Conservation (phyloP, 2,888 invertebrate genomes). For the Drosophila mulleri region DNA sequence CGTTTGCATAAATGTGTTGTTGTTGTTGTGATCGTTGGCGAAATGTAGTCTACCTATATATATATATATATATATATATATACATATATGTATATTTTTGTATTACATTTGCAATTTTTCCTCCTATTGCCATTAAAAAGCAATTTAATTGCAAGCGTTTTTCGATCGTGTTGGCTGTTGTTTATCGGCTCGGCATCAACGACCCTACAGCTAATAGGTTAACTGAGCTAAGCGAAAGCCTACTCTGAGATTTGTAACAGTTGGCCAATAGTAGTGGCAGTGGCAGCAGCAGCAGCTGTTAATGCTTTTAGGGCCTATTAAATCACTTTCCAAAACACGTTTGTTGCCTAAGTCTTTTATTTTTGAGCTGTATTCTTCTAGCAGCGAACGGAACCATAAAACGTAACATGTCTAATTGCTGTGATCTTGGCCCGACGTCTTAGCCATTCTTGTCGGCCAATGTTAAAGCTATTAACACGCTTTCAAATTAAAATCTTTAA, state of each 20-base stretch:
- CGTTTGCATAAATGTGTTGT: conserved; percentile 24
- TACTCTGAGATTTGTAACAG: not conserved
- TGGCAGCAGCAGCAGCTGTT: not conserved
- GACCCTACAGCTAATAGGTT: conserved; percentile 1
- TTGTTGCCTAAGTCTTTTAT: conserved; percentile 63
- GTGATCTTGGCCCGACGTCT: conserved; percentile 65
- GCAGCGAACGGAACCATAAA: conserved; percentile 7
- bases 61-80: not conserved
- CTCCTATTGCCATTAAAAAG: conserved; percentile 17
- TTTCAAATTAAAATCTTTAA: conserved; percentile 11
- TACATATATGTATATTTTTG: not conserved
- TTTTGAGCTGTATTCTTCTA: conserved; percentile 15
- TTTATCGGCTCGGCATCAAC: conserved; percentile 12
- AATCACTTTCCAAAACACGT: conserved; percentile 51
- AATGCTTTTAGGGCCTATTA: not conserved
- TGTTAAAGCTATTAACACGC: conserved; percentile 56
- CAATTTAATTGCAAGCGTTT: conserved; percentile 22
- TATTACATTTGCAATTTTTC: conserved; percentile 7
- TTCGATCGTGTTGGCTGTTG: not conserved
- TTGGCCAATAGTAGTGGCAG: not conserved
- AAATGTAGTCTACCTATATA: conserved; percentile 21
- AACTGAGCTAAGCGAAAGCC: conserved; percentile 1
- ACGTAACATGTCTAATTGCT: conserved; percentile 24
- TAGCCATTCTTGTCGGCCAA: conserved; percentile 53
- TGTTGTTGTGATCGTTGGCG: conserved; percentile 1